These are phyloP conservation scores for Limnodromus scolopaceus DNA, from an alignment of 2,797 vertebrate genomes.

Conservation along the genomic window DNA sequence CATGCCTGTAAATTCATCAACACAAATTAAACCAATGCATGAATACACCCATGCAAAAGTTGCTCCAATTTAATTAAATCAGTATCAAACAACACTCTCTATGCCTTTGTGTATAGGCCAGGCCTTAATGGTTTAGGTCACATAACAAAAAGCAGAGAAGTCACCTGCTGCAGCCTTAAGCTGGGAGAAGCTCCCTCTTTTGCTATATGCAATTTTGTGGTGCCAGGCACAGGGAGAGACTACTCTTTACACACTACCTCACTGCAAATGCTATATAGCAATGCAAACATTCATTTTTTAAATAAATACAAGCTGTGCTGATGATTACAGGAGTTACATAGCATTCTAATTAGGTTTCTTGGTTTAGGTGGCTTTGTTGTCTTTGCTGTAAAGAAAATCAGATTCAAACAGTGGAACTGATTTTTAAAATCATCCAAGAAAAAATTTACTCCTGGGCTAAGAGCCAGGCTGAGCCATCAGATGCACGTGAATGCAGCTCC, in stretches of 20 bases:
- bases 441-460: neutral
- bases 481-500: neutral
- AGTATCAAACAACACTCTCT: neutral
- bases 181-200: neutral
- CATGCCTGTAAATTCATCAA: slow-evolving; percentile 63
- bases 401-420: neutral
- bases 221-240: neutral
- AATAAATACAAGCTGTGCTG: neutral
- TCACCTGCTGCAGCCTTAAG: neutral
- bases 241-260: neutral
- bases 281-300: neutral
- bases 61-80: slow-evolving; percentile 14
- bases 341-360: neutral
- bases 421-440: slow-evolving; percentile 26
- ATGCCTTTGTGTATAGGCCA: neutral
- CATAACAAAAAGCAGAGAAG: neutral
- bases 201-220: neutral
- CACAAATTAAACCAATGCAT: slow-evolving; percentile 22
- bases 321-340: neutral
- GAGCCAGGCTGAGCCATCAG: neutral
- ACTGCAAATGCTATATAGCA: neutral
- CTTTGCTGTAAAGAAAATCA: slow-evolving; percentile 12
- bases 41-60: neutral
- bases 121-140: neutral
- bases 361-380: neutral